Evolutionary conservation across 2,113 vertebrate species (phyloP).

Genomic region (Machaerirhynchus nigripectus): DNA sequence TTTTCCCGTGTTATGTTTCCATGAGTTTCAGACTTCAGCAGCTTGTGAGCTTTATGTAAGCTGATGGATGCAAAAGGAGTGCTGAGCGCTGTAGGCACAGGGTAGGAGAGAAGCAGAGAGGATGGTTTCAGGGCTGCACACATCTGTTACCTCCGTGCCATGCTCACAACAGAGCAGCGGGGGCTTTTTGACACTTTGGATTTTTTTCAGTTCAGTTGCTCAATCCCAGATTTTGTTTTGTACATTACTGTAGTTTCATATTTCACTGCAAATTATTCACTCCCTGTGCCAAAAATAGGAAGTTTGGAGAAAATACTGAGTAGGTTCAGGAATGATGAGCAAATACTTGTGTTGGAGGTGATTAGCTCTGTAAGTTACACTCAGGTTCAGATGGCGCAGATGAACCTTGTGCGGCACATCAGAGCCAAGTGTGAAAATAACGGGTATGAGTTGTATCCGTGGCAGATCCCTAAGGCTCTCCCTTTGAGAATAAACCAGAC

Average conservation of each 20-base stretch:
- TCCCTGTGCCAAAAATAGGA: background rate
- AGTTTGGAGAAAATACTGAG: background rate
- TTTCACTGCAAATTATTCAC: background rate
- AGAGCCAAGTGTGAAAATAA: background rate
- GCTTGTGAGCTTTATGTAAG: background rate
- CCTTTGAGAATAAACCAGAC: background rate
- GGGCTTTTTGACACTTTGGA: background rate
- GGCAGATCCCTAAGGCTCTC: background rate
- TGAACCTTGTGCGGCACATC: background rate
- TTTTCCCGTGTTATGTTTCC: background rate
- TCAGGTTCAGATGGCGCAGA: background rate
- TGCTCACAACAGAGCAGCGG: background rate
- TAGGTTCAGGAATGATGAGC: background rate
- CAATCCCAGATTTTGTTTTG: background rate
- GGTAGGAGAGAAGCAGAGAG: background rate
- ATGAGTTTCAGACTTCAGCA: background rate
- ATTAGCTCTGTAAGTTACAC: rapidly evolving
- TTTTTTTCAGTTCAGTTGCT: slow-evolving; percentile 31
- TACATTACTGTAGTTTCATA: background rate
- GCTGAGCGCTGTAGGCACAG: background rate
- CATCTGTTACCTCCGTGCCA: slow-evolving; percentile 1
- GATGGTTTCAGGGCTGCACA: background rate
- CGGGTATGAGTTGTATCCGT: rapidly evolving
- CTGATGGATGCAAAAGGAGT: background rate
- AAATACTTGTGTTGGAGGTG: background rate